These are phyloP conservation scores for Leptoclinus maculatus DNA, from an alignment of 2,797 vertebrate species.

Conservation along the genomic window DNA sequence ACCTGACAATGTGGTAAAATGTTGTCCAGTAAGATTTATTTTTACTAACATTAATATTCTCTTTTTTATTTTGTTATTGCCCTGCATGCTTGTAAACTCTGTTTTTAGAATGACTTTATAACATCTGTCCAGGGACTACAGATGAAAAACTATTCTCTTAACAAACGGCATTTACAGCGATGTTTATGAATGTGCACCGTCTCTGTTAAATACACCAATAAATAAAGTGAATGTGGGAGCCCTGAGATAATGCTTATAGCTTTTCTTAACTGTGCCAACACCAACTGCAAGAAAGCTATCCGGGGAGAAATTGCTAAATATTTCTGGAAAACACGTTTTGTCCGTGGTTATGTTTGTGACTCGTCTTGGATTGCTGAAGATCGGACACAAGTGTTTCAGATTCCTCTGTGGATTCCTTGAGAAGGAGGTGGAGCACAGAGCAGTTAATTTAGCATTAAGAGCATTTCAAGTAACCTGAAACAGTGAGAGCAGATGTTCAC, in stretches of 20 bases:
- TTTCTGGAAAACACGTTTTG: conserved; percentile 13
- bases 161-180: neutral
- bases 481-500: conserved; percentile 70
- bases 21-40: neutral
- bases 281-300: neutral
- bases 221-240: neutral
- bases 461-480: conserved; percentile 68
- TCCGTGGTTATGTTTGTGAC: neutral
- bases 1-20: neutral
- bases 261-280: neutral
- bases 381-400: conserved; percentile 44
- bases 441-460: conserved; percentile 74
- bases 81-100: neutral
- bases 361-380: conserved; percentile 22
- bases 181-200: neutral
- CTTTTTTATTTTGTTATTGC: neutral
- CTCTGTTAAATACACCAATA: neutral
- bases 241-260: neutral
- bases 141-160: neutral
- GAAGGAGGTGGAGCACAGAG: conserved; percentile 37
- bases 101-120: neutral
- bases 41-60: neutral
- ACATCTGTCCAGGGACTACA: neutral
- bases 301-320: neutral
- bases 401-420: conserved; percentile 56